Evolutionary conservation across 2,888 invertebrate genomes (phyloP).

Genomic region (Oxystoma pomonae): DNA sequence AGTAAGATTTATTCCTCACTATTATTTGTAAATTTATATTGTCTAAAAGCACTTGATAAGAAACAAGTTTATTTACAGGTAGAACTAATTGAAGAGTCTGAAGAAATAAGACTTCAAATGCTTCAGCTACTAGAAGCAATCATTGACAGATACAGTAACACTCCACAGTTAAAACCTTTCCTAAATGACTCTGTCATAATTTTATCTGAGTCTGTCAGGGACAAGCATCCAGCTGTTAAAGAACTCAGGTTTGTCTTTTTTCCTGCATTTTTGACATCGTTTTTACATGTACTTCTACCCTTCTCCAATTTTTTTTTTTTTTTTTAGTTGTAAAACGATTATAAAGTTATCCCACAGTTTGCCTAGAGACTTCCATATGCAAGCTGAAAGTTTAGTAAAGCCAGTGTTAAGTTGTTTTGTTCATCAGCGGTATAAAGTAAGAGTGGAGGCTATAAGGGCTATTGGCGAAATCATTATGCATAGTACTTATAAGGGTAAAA

Average conservation of each 20-base stretch:
- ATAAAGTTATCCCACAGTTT: slow-evolving; percentile 60
- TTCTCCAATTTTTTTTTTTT: no score
- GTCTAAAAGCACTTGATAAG: no score
- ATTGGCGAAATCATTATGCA: slow-evolving; percentile 64
- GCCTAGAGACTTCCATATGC: slow-evolving; percentile 68
- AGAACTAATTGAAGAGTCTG: slow-evolving; percentile 67
- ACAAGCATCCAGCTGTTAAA: slow-evolving; percentile 78
- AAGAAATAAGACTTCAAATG: slow-evolving; percentile 75
- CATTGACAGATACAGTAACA: slow-evolving; percentile 49
- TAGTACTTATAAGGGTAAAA: slow-evolving; percentile 41
- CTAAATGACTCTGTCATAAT: slow-evolving; percentile 74
- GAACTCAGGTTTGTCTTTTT: no score
- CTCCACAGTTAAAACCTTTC: slow-evolving; percentile 60
- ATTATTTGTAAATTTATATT: no score
- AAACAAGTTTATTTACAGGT: no score
- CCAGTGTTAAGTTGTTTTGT: slow-evolving; percentile 68
- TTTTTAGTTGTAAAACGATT: slow-evolving; percentile 72
- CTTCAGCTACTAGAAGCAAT: slow-evolving; percentile 64
- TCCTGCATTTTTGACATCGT: slow-evolving; percentile 62
- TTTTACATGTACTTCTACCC: no score
- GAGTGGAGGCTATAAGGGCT: slow-evolving; percentile 69
- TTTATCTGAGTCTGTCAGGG: slow-evolving; percentile 65
- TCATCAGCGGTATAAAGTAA: slow-evolving; percentile 80
- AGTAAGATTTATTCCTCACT: no score
- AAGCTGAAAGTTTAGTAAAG: slow-evolving; percentile 68